Base-by-base conservation (phyloP, 2,888 invertebrate species). In the Hydriomena furcata region DNA sequence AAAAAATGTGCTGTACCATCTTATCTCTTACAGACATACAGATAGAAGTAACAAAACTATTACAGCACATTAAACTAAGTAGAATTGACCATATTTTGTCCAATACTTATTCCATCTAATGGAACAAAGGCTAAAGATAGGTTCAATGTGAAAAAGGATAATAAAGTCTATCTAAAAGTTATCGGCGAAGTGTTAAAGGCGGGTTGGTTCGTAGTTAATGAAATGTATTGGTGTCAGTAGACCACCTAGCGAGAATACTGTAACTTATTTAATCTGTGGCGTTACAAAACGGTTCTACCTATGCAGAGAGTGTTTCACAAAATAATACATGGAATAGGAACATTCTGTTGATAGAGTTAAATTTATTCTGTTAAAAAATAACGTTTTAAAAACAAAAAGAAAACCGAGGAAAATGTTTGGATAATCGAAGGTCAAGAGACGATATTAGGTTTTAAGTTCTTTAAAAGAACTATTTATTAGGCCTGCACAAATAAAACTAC, bases 221-320 rank as follows among this genome's bases (percentile, higher is more conserved):
- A 79, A 79, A 72, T 68, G 66, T 66, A 69, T 68, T 63, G 68
- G 55, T 67, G 66, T 65, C 55, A 68, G 60, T 65, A 68, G 86
- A 86, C 86, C 85, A 84, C 86, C 86, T 71, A 68, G 70, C 61
- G 66, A 54, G 42, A 7, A 37, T n/a, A 17, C 17, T 47, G 46
- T 42, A n/a, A 12, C 12, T 20, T 43, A 32, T 23, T 31, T 36
- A 13, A 45, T 41, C 31, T 27, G 10, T 46, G 17, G 31, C 7
- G n/a, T 27, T n/a, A 11, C 34, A 7, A 31, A 49, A 52, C 47
- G 43, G 50, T 48, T 49, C 24, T n/a, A n/a, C n/a, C n/a, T 25
- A 10, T 34, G 3, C 32, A n/a, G 5, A 27, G 43, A 46, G 2
- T 35, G 49, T 31, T 41, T 12, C 5, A n/a, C 7, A 24, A 13